These are phyloP conservation scores for Thalassarche chlororhynchos DNA, from an alignment of 2,113 vertebrate genomes.

Conservation along the genomic window DNA sequence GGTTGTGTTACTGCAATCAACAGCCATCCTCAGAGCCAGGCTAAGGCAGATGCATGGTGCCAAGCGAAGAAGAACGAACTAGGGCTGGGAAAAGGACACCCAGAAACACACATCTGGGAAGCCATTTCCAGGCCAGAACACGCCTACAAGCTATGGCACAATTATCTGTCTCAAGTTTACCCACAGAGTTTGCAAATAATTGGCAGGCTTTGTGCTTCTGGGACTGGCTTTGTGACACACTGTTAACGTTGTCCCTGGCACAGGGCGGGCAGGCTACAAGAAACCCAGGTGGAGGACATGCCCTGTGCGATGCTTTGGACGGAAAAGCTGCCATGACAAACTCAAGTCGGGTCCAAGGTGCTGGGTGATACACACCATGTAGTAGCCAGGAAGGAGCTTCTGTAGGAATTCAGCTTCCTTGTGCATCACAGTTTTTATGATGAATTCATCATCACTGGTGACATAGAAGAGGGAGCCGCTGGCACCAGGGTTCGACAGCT, in stretches of 20 bases:
- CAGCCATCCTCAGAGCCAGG: not conserved
- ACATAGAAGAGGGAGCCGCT: conserved; percentile 98
- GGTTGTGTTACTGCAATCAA: not conserved
- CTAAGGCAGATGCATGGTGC: not conserved
- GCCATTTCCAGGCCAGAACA: not conserved
- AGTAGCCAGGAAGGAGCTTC: conserved; percentile 97
- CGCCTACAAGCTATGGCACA: not conserved
- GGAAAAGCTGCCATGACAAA: not conserved
- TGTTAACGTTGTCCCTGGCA: not conserved
- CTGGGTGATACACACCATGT: conserved; percentile 84
- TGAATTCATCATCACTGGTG: conserved; percentile 97
- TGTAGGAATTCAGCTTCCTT: conserved; percentile 98
- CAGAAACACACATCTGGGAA: not conserved
- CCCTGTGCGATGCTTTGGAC: not conserved
- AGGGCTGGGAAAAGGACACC: not conserved
- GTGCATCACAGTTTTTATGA: conserved; percentile 99
- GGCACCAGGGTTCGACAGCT: conserved; percentile 96
- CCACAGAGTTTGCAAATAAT: not conserved
- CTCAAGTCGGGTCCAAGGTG: fast-evolving
- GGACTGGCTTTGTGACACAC: not conserved
- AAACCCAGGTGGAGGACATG: not conserved
- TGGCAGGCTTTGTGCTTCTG: not conserved
- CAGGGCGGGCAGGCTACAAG: not conserved
- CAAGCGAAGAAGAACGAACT: not conserved
- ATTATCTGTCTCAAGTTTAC: not conserved